Percentiles rank a stretch among this genome's conserved stretches.
These are phyloP conservation scores for Zaprionus taronus DNA, from an alignment of 1,140 invertebrate genomes.

Conservation along the genomic window DNA sequence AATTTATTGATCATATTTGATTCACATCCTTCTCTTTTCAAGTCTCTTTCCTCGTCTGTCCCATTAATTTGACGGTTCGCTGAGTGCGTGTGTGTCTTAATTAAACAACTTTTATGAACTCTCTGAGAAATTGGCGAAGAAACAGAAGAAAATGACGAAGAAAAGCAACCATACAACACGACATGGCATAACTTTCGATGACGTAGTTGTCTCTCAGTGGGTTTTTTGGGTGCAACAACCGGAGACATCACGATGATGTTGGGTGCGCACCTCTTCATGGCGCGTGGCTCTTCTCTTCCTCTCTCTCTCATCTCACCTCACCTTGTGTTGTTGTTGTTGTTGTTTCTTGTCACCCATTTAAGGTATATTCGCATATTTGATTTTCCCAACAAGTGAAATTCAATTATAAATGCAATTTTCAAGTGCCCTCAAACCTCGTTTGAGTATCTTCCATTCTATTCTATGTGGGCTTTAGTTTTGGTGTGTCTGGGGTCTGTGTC, in stretches of 20 bases:
- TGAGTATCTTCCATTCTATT: not conserved
- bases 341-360: conserved; percentile 22
- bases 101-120: conserved; percentile 58
- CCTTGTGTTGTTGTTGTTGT: not conserved
- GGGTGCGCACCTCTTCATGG: conserved; percentile 47
- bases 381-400: conserved; percentile 41
- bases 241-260: conserved; percentile 11
- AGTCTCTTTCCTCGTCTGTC: not conserved
- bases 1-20: conserved; percentile 21
- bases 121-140: conserved; percentile 38
- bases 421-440: conserved; percentile 19
- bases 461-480: conserved; percentile 1
- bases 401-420: conserved; percentile 50
- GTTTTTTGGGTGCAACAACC: conserved; percentile 51
- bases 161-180: conserved; percentile 11
- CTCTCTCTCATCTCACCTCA: not conserved
- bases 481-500: not conserved
- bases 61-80: conserved; percentile 53
- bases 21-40: not conserved
- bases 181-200: conserved; percentile 30
- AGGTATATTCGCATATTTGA: conserved; percentile 21
- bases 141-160: conserved; percentile 11
- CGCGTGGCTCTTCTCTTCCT: not conserved
- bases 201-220: conserved; percentile 29
- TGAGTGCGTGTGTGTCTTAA: conserved; percentile 58